These are phyloP conservation scores for Ceryle rudis DNA, from an alignment of 2,797 vertebrate genomes.

Conservation along the genomic window DNA sequence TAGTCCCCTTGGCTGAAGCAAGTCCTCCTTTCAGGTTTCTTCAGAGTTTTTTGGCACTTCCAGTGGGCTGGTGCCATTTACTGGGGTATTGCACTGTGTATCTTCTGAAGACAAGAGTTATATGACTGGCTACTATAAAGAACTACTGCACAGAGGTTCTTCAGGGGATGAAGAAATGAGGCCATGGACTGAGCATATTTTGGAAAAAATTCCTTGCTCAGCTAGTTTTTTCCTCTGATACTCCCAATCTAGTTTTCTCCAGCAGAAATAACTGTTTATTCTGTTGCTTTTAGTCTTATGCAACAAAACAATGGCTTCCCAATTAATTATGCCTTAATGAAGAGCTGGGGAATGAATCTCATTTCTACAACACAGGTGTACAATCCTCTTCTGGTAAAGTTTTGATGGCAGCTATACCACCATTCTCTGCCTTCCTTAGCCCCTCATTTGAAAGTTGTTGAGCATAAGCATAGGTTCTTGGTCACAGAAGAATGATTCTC, in stretches of 20 bases:
- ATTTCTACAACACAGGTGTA: background rate
- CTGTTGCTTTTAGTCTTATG: background rate
- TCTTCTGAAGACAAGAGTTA: background rate
- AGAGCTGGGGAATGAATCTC: background rate
- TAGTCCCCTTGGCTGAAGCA: background rate
- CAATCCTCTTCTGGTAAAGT: background rate
- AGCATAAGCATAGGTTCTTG: background rate
- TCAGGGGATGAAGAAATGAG: background rate
- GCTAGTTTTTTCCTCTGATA: background rate
- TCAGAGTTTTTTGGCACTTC: background rate
- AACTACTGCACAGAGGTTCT: background rate
- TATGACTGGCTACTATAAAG: background rate
- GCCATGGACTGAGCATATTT: background rate
- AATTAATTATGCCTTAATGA: background rate
- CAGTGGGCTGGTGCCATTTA: background rate
- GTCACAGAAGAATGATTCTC: background rate
- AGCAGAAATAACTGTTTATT: background rate
- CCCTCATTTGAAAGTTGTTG: background rate
- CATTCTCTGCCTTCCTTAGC: background rate
- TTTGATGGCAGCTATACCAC: background rate
- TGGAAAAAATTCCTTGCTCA: background rate
- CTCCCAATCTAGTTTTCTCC: background rate
- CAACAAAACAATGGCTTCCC: background rate
- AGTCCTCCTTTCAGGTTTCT: background rate
- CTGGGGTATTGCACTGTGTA: background rate